Conservation (phyloP, 2,113 vertebrate species). For the Lipotes vexillifer region DNA sequence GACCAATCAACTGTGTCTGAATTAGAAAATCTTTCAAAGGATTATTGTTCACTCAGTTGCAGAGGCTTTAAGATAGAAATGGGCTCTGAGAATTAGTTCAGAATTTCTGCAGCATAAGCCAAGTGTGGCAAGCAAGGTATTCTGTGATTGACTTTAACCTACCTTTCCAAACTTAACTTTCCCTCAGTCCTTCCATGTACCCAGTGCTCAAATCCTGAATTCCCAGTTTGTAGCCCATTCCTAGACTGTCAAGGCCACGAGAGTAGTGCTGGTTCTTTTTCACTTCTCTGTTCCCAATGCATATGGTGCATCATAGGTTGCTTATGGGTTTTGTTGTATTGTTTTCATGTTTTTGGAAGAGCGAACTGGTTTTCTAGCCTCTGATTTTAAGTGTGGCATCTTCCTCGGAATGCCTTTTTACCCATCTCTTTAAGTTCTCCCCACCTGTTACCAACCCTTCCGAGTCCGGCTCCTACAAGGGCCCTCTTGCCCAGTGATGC, state of each 20-base stretch:
- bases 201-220: background rate
- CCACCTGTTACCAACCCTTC: background rate
- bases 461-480: background rate
- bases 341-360: background rate
- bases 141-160: background rate
- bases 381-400: background rate
- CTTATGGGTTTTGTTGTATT: background rate
- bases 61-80: background rate
- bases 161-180: background rate
- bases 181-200: background rate
- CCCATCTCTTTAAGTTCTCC: background rate
- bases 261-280: background rate
- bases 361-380: background rate
- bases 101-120: background rate
- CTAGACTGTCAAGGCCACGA: fast-evolving
- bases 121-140: background rate
- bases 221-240: too few species aligned
- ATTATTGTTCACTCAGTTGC: background rate
- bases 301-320: fast-evolving
- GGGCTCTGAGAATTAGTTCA: background rate
- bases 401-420: background rate
- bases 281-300: fast-evolving
- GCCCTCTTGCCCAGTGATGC: background rate
- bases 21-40: background rate
- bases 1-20: background rate